Conservation (phyloP, 2,797 vertebrate species). For the Acrossocheilus wenchowensis region DNA sequence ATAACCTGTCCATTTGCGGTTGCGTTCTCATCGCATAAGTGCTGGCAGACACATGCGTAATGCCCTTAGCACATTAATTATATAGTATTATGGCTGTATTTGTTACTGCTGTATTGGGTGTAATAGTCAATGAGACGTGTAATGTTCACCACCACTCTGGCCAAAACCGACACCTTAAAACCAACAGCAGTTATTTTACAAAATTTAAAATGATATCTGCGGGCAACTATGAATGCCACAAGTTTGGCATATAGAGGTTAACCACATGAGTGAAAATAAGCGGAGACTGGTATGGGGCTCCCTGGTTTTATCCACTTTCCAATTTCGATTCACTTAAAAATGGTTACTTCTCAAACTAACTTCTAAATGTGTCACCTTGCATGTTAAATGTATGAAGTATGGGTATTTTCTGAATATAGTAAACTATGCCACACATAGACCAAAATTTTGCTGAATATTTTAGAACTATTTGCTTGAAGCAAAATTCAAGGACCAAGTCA, state of each 20-base stretch:
- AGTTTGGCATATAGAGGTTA: constrained; percentile 23
- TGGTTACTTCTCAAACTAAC: neutral
- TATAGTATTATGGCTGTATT: constrained; percentile 24
- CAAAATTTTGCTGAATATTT: neutral
- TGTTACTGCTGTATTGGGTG: constrained; percentile 42
- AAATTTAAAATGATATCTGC: constrained; percentile 30
- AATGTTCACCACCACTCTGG: constrained; percentile 1
- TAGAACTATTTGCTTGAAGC: neutral
- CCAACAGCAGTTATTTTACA: constrained; percentile 4
- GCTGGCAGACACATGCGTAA: constrained; percentile 7
- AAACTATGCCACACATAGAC: neutral
- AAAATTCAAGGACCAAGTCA: neutral
- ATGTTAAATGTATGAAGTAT: neutral
- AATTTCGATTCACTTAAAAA: neutral
- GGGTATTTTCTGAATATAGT: neutral
- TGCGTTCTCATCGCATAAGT: constrained; percentile 5
- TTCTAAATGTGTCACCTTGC: neutral
- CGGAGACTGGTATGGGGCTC: neutral
- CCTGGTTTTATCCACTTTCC: neutral
- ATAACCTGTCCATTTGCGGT: neutral
- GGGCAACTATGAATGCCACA: constrained; percentile 17
- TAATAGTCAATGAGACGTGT: constrained; percentile 24
- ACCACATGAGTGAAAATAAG: constrained; percentile 26
- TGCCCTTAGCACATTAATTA: constrained; percentile 3
- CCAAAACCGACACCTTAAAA: constrained; percentile 41